These are phyloP conservation scores for Syndactyla subalaris DNA, from an alignment of 2,797 vertebrate species.

Conservation along the genomic window DNA sequence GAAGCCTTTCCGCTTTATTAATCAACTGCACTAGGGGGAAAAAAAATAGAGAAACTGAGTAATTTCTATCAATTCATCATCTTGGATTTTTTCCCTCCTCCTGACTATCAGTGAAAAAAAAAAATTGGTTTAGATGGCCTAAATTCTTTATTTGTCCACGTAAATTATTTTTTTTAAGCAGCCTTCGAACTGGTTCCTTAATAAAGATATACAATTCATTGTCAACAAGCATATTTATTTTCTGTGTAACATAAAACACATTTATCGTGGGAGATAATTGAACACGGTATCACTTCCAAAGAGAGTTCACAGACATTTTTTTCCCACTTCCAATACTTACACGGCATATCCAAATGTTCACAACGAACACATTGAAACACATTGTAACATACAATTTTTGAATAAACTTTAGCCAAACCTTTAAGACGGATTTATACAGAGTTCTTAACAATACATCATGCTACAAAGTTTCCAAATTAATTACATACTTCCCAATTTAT, in stretches of 20 bases:
- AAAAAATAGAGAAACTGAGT: constrained; percentile 7
- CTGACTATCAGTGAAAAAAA: neutral
- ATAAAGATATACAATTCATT: constrained; percentile 59
- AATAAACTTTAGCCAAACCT: constrained; percentile 64
- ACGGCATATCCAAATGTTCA: constrained; percentile 71
- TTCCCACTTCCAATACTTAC: constrained; percentile 60
- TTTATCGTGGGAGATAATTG: constrained; percentile 68
- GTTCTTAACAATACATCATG: constrained; percentile 77
- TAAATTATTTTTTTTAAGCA: neutral
- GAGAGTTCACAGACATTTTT: constrained; percentile 64
- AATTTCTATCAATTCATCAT: constrained; percentile 28
- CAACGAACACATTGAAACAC: constrained; percentile 70
- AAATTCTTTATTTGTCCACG: neutral
- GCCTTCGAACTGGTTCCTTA: neutral
- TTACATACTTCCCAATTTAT: constrained; percentile 68
- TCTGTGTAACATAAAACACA: constrained; percentile 79
- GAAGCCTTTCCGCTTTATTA: constrained; percentile 48
- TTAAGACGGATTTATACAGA: constrained; percentile 69
- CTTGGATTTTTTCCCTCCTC: neutral
- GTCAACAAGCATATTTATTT: constrained; percentile 83
- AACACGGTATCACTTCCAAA: constrained; percentile 68
- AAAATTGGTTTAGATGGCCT: neutral
- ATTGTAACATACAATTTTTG: constrained; percentile 70
- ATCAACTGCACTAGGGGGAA: neutral
- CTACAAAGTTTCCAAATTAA: constrained; percentile 74